phyloP scores from a whole-genome alignment of 2,888 invertebrate species.

The Xanthorhoe spadicearia region DNA sequence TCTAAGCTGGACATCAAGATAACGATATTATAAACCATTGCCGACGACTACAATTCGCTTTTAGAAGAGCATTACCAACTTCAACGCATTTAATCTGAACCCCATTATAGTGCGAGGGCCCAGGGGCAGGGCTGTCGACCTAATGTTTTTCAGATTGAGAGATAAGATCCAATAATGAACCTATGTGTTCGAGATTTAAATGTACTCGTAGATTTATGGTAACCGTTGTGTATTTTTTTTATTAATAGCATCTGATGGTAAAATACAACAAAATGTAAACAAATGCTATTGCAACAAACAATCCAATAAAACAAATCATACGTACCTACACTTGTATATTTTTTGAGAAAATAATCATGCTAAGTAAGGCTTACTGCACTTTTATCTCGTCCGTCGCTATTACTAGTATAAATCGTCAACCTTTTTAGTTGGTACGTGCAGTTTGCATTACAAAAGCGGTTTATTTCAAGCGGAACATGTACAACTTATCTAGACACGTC shows the following conservation, averaged over 20 bases:
- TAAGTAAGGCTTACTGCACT: too few relatives aligned
- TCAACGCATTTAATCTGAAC: constrained; percentile 74
- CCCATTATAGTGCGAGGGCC: constrained; percentile 65
- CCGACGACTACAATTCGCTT: constrained; percentile 77
- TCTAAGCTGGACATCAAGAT: constrained; percentile 75
- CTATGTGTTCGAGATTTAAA: constrained; percentile 46
- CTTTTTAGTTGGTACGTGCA: not conserved
- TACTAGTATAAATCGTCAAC: not conserved
- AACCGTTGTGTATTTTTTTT: not conserved
- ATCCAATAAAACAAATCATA: not conserved
- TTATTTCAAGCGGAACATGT: constrained; percentile 34
- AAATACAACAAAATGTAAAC: not conserved
- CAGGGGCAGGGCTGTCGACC: constrained; percentile 51
- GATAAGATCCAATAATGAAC: constrained; percentile 49
- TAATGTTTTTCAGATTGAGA: constrained; percentile 53
- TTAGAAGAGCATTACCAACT: constrained; percentile 75
- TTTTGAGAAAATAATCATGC: too few relatives aligned
- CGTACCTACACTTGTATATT: not conserved
- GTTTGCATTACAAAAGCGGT: constrained; percentile 5
- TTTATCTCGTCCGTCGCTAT: too few relatives aligned
- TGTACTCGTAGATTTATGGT: constrained; percentile 31
- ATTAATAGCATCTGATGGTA: not conserved
- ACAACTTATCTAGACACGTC: constrained; percentile 33
- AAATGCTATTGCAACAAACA: not conserved
- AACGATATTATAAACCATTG: constrained; percentile 78